These are phyloP conservation scores for Smittia aterrima DNA, from an alignment of 2,888 invertebrate species.

Conservation along the genomic window DNA sequence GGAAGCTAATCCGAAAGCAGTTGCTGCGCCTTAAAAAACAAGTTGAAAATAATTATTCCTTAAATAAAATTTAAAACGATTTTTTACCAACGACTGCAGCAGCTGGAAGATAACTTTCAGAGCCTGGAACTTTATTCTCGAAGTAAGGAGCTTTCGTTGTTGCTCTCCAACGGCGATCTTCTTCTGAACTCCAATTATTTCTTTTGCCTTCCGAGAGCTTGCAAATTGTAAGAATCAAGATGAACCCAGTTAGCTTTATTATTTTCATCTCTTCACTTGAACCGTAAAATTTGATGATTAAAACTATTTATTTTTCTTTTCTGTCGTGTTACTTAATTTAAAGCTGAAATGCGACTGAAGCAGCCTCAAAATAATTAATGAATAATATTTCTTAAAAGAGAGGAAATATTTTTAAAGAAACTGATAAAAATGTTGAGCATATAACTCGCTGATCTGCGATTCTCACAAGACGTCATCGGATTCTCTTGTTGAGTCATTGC, in stretches of 20 bases:
- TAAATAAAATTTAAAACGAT: too few relatives aligned
- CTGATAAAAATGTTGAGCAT: too few relatives aligned
- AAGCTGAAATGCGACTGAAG: neutral
- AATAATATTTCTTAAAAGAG: too few relatives aligned
- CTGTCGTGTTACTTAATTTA: neutral
- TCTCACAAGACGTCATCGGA: too few relatives aligned
- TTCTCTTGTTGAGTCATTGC: too few relatives aligned
- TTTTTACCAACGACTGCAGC: slow-evolving; percentile 2
- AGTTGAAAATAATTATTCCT: neutral
- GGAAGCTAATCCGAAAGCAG: slow-evolving; percentile 29
- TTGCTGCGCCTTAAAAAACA: slow-evolving; percentile 20
- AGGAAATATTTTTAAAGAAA: too few relatives aligned
- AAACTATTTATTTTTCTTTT: neutral
- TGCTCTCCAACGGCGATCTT: neutral
- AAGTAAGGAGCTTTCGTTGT: slow-evolving; percentile 15
- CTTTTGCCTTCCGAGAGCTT: neutral
- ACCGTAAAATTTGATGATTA: neutral
- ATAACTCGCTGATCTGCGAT: too few relatives aligned
- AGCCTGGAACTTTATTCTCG: slow-evolving; percentile 18
- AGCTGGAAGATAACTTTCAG: neutral
- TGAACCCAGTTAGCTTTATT: neutral
- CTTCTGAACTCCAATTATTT: neutral
- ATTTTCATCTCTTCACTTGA: neutral
- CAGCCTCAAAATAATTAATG: too few relatives aligned
- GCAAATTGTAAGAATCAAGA: neutral